These are phyloP conservation scores for Centropristis striata DNA, from an alignment of 2,113 vertebrate genomes.

Conservation along the genomic window DNA sequence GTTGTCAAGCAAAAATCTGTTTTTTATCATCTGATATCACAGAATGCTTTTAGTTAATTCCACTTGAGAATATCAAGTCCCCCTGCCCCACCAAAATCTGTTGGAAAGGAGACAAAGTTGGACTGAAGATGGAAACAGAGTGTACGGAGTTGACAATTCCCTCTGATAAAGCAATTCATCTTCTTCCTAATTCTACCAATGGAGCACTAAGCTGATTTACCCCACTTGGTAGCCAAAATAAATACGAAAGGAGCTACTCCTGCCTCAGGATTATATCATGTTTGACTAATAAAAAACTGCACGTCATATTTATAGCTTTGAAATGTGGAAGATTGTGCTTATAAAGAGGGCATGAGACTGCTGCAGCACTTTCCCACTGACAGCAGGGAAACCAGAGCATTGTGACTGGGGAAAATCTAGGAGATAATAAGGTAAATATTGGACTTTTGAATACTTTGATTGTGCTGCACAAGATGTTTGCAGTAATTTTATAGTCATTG, in stretches of 20 bases:
- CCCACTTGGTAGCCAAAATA: background rate
- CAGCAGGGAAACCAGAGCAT: background rate
- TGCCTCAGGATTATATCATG: slow-evolving; percentile 2
- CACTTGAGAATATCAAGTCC: no score
- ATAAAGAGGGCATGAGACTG: background rate
- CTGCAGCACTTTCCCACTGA: background rate
- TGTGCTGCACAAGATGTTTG: slow-evolving; percentile 70
- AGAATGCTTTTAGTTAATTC: no score
- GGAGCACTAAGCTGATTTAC: background rate
- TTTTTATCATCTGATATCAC: no score
- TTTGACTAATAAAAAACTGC: background rate
- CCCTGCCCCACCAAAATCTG: no score
- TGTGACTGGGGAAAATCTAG: background rate
- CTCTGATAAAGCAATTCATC: no score
- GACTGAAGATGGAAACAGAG: no score
- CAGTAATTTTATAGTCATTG: slow-evolving; percentile 63
- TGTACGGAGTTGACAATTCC: no score
- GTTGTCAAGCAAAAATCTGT: no score
- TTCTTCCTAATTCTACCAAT: background rate
- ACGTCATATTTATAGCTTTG: background rate
- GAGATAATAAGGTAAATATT: slow-evolving; percentile 78
- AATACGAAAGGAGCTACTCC: background rate
- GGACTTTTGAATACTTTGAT: slow-evolving; percentile 57
- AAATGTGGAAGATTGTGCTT: background rate
- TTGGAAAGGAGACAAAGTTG: no score